These are phyloP conservation scores for Daubentonia madagascariensis DNA, from an alignment of 2,113 vertebrate species.

Conservation along the genomic window DNA sequence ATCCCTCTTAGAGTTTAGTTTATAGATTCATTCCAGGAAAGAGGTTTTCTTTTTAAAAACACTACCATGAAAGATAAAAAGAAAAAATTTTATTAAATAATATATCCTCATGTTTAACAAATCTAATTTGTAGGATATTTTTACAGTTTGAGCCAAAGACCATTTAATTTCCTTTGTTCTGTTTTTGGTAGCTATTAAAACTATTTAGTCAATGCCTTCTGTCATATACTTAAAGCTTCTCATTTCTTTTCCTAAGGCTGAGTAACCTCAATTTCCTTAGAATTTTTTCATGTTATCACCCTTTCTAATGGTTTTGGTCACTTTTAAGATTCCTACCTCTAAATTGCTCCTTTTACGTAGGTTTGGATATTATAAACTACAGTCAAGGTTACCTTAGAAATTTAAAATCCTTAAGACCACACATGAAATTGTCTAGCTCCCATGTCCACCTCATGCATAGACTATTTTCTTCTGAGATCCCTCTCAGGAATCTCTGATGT, in stretches of 20 bases:
- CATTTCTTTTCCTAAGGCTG: not conserved
- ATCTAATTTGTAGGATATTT: not conserved
- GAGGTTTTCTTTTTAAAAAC: not conserved
- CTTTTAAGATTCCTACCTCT: not conserved
- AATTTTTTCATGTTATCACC: not conserved
- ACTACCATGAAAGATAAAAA: not conserved
- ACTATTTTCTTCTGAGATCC: not conserved
- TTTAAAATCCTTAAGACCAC: not conserved
- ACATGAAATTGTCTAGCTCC: not conserved
- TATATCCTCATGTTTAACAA: not conserved
- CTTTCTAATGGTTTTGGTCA: not conserved
- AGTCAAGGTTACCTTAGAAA: not conserved
- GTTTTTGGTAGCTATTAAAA: not conserved
- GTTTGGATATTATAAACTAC: not conserved
- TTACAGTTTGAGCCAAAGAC: not conserved
- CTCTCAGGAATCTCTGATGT: not conserved
- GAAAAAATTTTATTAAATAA: not conserved
- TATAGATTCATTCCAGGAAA: not conserved
- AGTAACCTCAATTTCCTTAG: not conserved
- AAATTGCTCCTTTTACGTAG: not conserved
- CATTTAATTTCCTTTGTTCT: not conserved
- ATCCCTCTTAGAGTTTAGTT: not conserved
- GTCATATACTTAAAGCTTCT: not conserved
- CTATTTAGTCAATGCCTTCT: not conserved
- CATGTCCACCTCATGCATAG: not conserved